Evolutionary conservation across 2,797 vertebrate species (phyloP).

Genomic region (Dipus sagitta): DNA sequence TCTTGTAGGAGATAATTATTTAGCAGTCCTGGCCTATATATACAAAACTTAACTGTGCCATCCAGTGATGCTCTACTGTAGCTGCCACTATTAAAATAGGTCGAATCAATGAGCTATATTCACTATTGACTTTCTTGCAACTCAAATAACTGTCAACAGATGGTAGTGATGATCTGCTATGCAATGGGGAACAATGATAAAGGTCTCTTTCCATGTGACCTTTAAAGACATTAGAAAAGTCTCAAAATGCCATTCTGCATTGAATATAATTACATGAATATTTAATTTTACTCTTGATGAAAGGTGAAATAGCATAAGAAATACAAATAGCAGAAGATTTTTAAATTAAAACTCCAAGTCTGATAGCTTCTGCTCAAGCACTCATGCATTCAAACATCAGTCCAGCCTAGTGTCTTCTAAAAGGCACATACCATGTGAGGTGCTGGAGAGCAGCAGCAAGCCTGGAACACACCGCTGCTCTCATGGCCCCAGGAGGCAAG

Average conservation of each 20-base stretch:
- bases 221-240: slow-evolving; percentile 72
- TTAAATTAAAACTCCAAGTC: slow-evolving; percentile 40
- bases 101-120: background rate
- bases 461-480: background rate
- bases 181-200: slow-evolving; percentile 47
- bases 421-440: too few species aligned
- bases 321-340: slow-evolving; percentile 57
- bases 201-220: slow-evolving; percentile 68
- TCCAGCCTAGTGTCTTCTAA: background rate
- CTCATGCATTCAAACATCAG: background rate
- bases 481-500: background rate
- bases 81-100: background rate
- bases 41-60: background rate
- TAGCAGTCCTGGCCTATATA: background rate
- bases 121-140: slow-evolving; percentile 55
- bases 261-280: slow-evolving; percentile 80
- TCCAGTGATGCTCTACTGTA: background rate
- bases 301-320: slow-evolving; percentile 65
- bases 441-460: background rate
- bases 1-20: background rate
- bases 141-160: slow-evolving; percentile 71
- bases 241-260: slow-evolving; percentile 73
- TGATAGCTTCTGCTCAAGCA: background rate
- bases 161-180: slow-evolving; percentile 63
- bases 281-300: slow-evolving; percentile 71